A percentile compares a stretch with the other conserved stretches of the same genome.
Evolutionary conservation across 2,113 vertebrate genomes (phyloP).

Genomic region (Cervus canadensis): DNA sequence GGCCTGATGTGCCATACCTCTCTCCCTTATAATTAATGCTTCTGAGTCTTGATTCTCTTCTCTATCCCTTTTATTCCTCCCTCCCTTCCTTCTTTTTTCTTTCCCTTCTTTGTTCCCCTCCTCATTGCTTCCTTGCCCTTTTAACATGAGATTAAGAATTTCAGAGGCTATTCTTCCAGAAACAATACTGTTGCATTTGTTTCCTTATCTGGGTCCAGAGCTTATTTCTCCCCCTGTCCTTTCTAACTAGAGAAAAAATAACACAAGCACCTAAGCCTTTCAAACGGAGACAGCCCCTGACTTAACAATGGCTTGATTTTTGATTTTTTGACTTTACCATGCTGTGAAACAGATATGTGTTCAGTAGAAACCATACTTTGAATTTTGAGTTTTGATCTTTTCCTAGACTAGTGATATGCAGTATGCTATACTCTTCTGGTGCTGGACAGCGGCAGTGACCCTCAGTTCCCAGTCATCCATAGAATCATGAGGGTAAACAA

Average conservation of each 20-base stretch:
- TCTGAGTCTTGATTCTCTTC: neutral
- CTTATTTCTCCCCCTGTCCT: neutral
- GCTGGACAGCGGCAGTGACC: neutral
- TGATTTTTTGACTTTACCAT: neutral
- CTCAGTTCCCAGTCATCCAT: neutral
- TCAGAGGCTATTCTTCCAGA: neutral
- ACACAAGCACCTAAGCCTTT: neutral
- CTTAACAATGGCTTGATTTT: neutral
- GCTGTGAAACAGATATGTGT: neutral
- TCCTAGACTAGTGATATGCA: neutral
- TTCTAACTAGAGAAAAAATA: neutral
- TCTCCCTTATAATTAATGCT: neutral
- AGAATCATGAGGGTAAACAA: neutral
- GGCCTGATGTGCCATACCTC: neutral
- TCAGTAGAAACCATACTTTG: neutral
- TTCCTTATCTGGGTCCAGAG: neutral
- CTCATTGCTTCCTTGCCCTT: neutral
- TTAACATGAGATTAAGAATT: neutral
- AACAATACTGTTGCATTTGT: neutral
- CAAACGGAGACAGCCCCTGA: neutral
- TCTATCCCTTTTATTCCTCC: neutral
- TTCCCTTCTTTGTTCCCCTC: neutral
- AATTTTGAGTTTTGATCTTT: neutral
- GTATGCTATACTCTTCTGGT: neutral
- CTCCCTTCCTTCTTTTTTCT: neutral